These are phyloP conservation scores for Spea bombifrons DNA, from an alignment of 2,113 vertebrate genomes.

Conservation along the genomic window DNA sequence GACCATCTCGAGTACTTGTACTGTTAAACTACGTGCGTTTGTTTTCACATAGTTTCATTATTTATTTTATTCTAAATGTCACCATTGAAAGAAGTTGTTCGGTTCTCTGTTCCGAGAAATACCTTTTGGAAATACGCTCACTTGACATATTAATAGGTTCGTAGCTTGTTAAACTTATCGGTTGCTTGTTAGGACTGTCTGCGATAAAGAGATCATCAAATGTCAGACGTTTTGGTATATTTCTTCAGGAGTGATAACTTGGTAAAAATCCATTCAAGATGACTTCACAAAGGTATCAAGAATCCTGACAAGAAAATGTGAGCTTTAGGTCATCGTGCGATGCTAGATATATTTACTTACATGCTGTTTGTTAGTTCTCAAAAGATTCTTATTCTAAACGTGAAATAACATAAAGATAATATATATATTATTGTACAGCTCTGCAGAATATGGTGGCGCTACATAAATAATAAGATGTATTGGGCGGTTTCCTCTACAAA, in stretches of 20 bases:
- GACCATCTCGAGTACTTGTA: constrained; percentile 7
- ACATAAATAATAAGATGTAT: too few species aligned
- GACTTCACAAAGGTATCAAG: constrained; percentile 1
- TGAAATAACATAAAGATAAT: background rate
- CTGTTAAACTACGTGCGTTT: constrained; percentile 10
- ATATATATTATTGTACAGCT: background rate
- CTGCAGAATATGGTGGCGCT: too few species aligned
- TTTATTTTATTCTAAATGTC: constrained; percentile 39
- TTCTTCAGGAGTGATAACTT: constrained; percentile 15
- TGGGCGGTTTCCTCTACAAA: background rate
- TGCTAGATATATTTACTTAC: background rate
- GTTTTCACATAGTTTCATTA: constrained; percentile 28
- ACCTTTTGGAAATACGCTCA: constrained; percentile 23
- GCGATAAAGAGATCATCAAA: constrained; percentile 37
- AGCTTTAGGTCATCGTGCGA: background rate
- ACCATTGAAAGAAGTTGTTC: constrained; percentile 36
- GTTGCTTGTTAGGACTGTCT: constrained; percentile 36
- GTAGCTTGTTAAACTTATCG: constrained; percentile 28
- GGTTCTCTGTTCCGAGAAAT: constrained; percentile 20
- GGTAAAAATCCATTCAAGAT: background rate
- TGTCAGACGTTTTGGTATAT: constrained; percentile 29
- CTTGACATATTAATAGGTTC: constrained; percentile 44
- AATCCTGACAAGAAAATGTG: background rate
- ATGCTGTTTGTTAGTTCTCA: background rate
- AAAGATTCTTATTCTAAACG: background rate